These are phyloP conservation scores for Limnothrissa miodon DNA, from an alignment of 2,113 vertebrate genomes.

Conservation along the genomic window DNA sequence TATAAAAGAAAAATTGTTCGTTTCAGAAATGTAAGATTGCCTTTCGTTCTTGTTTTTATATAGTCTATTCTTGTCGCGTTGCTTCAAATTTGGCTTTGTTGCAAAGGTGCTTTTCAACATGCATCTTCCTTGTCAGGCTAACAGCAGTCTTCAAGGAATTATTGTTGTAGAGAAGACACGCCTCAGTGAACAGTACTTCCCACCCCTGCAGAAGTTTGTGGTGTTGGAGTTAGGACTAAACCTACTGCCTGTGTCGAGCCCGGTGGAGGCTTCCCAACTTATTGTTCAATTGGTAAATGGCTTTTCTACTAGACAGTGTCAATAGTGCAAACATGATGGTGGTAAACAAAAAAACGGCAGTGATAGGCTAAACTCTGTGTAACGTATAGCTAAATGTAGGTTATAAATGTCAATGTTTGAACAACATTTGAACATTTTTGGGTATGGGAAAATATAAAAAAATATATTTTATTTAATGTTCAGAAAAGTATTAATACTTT, in stretches of 20 bases:
- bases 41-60: too few species aligned
- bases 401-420: too few species aligned
- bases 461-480: too few species aligned
- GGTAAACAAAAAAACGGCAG: neutral
- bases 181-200: constrained; percentile 85
- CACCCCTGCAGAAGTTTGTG: constrained; percentile 81
- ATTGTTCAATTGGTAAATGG: constrained; percentile 80
- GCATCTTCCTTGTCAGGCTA: constrained; percentile 60
- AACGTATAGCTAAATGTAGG: too few species aligned
- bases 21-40: constrained; percentile 84
- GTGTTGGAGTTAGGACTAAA: constrained; percentile 87
- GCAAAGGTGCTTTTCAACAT: neutral
- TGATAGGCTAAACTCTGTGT: too few species aligned
- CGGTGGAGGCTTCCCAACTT: constrained; percentile 83
- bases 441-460: too few species aligned
- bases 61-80: too few species aligned
- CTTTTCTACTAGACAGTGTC: neutral
- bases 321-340: neutral
- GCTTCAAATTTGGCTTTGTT: neutral
- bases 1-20: constrained; percentile 85
- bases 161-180: constrained; percentile 83
- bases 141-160: constrained; percentile 71
- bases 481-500: neutral
- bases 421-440: too few species aligned
- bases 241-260: constrained; percentile 79